Conservation (phyloP, 2,888 invertebrate genomes). For the Acrobasis repandana region DNA sequence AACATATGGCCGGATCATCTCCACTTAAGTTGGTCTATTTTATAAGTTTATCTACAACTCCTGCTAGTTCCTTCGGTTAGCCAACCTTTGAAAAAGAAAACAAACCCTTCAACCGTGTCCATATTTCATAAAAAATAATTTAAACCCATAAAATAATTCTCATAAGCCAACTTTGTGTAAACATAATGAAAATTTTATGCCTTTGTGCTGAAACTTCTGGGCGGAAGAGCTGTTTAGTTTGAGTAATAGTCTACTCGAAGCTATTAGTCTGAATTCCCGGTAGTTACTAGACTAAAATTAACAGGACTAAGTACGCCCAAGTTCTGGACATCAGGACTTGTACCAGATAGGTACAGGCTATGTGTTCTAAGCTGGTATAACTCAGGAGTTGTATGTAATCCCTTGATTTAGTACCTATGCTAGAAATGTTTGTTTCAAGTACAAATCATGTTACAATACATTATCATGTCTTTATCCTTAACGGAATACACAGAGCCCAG, state of each 20-base stretch:
- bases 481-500: no score
- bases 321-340: conserved; percentile 25
- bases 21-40: no score
- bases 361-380: conserved; percentile 1
- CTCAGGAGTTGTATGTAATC: not conserved
- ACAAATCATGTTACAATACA: no score
- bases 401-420: not conserved
- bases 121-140: conserved; percentile 7
- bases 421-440: no score
- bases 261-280: conserved; percentile 13
- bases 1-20: no score
- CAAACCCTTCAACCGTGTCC: not conserved
- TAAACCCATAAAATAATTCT: conserved; percentile 7
- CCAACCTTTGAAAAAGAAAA: no score
- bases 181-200: conserved; percentile 17
- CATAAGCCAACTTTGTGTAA: conserved; percentile 6
- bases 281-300: conserved; percentile 12
- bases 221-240: conserved; percentile 14
- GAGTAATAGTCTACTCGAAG: conserved; percentile 18
- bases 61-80: no score
- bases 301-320: conserved; percentile 12
- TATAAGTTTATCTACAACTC: no score
- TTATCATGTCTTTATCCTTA: no score
- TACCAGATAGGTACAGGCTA: not conserved
- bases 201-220: conserved; percentile 12